These are phyloP conservation scores for Myotis davidii DNA, from an alignment of 2,113 vertebrate genomes.

Conservation along the genomic window DNA sequence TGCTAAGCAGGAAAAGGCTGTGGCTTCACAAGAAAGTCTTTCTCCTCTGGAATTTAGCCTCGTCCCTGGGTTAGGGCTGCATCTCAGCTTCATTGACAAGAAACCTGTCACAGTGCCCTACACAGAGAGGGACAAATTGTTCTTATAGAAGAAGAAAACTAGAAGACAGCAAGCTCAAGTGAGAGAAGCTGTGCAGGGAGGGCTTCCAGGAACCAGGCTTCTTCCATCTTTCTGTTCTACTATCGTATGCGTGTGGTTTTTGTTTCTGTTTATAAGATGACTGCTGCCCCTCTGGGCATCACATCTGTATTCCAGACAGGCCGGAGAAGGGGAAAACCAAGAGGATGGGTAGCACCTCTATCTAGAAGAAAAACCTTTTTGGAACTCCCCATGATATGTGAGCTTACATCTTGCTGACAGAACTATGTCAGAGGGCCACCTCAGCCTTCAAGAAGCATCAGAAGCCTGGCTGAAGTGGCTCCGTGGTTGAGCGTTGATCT, in stretches of 20 bases:
- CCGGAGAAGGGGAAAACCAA: background rate
- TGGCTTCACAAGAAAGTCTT: background rate
- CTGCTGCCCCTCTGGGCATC: background rate
- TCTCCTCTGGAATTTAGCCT: background rate
- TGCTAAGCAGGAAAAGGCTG: background rate
- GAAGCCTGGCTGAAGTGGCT: background rate
- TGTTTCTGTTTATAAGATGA: background rate
- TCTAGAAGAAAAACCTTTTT: background rate
- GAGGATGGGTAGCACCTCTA: background rate
- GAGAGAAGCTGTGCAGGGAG: background rate
- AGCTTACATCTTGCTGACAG: background rate
- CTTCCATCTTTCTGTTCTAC: background rate
- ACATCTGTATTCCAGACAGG: background rate
- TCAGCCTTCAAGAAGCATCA: background rate
- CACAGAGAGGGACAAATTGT: background rate
- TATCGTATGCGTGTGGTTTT: background rate
- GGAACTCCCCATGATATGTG: background rate
- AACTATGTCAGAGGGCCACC: background rate
- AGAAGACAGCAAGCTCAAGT: background rate
- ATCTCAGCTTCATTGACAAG: background rate
- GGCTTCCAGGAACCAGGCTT: background rate
- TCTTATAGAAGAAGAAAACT: background rate
- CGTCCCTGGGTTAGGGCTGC: background rate
- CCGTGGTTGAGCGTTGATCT: too few relatives aligned
- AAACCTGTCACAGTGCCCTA: background rate